Evolutionary conservation across 2,888 invertebrate genomes (phyloP), one percentile per base, ranked within the genome.

Genomic region (Julus scandinavius): DNA sequence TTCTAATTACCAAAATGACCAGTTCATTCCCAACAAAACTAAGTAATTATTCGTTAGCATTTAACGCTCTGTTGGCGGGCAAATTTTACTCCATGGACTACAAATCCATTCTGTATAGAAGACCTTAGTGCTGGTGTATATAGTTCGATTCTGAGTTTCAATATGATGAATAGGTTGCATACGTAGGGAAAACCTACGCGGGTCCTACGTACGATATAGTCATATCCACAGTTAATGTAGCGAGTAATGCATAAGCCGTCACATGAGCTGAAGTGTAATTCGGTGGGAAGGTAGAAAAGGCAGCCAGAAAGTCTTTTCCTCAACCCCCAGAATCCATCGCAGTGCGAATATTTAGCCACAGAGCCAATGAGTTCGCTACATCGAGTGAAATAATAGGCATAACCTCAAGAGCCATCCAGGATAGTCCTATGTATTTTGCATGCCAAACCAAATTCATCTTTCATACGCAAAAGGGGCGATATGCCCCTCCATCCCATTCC

Each of bases 211-310:
- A 17, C 11, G 72, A 20, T 29, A 72, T 29, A 72, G 72, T 72
- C 72, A 20, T 72, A 72, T 72, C 72, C 29, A 20, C 72, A 72
- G 72, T 72, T 72, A 72, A 72, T 72, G 72, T 72, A 72, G 72
- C 72, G 72, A 72, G 72, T 72, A 72, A 72, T 72, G 72, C 72
- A 72, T 72, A 72, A 72, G 72, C 72, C 72, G 72, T 72, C 72
- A 29, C 72, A 72, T 20, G 72, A 20, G 72, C 72, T 29, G 20
- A n/a, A 29, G 63, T 72, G 20, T 72, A 72, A 72, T 72, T 72
- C 72, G 29, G 11, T 9, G 72, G 72, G 72, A 72, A 72, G 72
- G 72, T 72, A 72, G 72, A 20, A 72, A 58, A 72, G 20, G 72
- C 29, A 72, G 72, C 72, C 20, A 72, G 20, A 72, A 72, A 9